Conservation (phyloP, 1,140 invertebrate genomes). For the Hylaeus volcanicus region DNA sequence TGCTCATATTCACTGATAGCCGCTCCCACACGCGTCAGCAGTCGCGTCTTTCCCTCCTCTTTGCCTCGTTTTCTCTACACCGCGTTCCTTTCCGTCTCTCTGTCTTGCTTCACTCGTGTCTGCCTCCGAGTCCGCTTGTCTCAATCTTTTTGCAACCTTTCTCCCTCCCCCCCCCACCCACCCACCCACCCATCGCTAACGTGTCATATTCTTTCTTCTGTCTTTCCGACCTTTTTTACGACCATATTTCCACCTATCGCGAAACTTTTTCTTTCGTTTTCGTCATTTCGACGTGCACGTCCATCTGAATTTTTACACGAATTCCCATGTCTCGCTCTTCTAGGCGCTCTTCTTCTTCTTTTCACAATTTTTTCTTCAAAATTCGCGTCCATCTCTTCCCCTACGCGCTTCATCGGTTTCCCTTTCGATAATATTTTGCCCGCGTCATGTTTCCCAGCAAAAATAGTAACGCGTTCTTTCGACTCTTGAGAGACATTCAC, state of each 20-base stretch:
- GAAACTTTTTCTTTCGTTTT: background rate
- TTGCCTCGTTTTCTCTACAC: constrained; percentile 49
- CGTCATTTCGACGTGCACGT: constrained; percentile 53
- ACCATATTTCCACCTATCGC: background rate
- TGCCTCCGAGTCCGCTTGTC: constrained; percentile 21
- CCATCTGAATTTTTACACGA: constrained; percentile 35
- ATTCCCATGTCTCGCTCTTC: background rate
- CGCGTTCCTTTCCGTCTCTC: constrained; percentile 3
- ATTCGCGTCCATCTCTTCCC: background rate
- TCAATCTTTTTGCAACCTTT: background rate
- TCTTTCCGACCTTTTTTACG: background rate
- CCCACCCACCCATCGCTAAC: background rate
- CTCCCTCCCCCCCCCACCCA: background rate
- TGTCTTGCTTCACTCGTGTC: constrained; percentile 44
- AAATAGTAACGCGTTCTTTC: constrained; percentile 3
- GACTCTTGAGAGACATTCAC: constrained; percentile 1
- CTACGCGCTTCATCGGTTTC: background rate
- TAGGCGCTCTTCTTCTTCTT: background rate
- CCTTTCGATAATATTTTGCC: background rate
- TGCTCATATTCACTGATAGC: constrained; percentile 60
- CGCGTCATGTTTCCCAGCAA: background rate
- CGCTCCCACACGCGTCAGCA: constrained; percentile 50
- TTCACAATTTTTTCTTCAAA: too few species aligned
- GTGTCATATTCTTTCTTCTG: background rate
- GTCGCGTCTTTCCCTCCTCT: constrained; percentile 50